Base-by-base conservation (phyloP, 2,113 vertebrate genomes). In the Raja brachyura region DNA sequence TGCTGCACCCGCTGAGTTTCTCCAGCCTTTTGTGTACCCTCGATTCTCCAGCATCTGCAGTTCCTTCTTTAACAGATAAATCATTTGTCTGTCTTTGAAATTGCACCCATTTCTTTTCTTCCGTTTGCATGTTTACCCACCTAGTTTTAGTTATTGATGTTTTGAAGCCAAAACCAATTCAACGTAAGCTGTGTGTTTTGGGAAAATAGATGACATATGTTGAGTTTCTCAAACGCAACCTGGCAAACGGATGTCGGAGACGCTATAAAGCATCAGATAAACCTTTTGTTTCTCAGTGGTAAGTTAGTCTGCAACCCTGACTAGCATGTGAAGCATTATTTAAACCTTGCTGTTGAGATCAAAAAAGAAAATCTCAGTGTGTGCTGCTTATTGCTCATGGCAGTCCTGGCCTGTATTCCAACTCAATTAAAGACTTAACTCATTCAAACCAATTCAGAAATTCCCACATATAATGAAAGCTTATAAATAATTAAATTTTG, bases 81-180 rank as follows among this genome's bases (percentile, higher is more conserved):
- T 68, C 9, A 90, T 39, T 70, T 70, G 56, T 39, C 33, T 90
- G n/a, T 33, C 86, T 90, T 90, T 90, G 86, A 90, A 90, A 70
- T 33, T 68, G 63, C 2, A 90, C 18, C 31, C 20, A 63, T 14
- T 63, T 70, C 33, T 7, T 31, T 90, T n/a, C 56, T 85, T 54
- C 54, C 20, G 16, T 39, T 4, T 90, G 86, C n/a, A 70, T 48
- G n/a, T 68, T 90, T 28, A 59, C 33, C 31, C 31, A 13, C 33
- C 33, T 68, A 20, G 10, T 90, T 22, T 90, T 61, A 90, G 31
- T 68, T 68, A 39, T 22, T 90, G n/a, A 90, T 90, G 61, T 70
- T 90, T 90, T 90, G 86, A 90, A 70, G 86, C 14, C 66, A n/a
- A 90, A 70, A n/a, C 31, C 86, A 90, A 70, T 39, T 90, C 33